phyloP scores from a whole-genome alignment of 2,888 invertebrate genomes.

The Operophtera brumata region DNA sequence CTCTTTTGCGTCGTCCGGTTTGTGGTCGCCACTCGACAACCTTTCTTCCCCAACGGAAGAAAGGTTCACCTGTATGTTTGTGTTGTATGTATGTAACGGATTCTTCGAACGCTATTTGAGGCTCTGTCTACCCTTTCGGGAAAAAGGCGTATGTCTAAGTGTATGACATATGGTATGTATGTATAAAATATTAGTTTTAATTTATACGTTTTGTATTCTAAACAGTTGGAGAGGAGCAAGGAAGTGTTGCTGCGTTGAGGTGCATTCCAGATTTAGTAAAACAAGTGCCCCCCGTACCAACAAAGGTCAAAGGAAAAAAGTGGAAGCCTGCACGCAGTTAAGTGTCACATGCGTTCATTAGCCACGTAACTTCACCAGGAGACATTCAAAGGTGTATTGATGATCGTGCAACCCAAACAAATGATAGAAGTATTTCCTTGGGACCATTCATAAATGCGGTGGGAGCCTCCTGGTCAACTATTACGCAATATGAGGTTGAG shows the following conservation, averaged over 20 bases:
- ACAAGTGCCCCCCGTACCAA: neutral
- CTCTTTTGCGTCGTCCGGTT: too few species aligned
- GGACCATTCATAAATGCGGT: slow-evolving; percentile 2
- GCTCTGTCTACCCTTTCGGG: too few species aligned
- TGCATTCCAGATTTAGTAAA: neutral
- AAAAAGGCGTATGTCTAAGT: too few species aligned
- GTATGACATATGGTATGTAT: too few species aligned
- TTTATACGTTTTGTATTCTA: neutral
- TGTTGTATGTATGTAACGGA: too few species aligned
- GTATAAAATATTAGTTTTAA: too few species aligned
- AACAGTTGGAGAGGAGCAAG: slow-evolving; percentile 8
- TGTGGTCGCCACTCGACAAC: too few species aligned
- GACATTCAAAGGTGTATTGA: neutral
- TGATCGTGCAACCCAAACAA: neutral
- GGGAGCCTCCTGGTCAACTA: neutral
- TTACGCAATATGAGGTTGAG: neutral
- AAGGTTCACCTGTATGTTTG: too few species aligned
- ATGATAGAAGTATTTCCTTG: neutral
- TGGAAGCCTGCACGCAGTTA: neutral
- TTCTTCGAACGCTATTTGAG: too few species aligned
- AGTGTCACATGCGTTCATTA: neutral
- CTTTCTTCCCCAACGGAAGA: too few species aligned
- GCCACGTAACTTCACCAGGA: neutral
- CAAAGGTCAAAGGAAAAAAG: neutral
- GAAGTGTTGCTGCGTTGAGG: slow-evolving; percentile 3